These are phyloP conservation scores for Standfussiana lucernea DNA, from an alignment of 2,888 invertebrate genomes.

Conservation along the genomic window DNA sequence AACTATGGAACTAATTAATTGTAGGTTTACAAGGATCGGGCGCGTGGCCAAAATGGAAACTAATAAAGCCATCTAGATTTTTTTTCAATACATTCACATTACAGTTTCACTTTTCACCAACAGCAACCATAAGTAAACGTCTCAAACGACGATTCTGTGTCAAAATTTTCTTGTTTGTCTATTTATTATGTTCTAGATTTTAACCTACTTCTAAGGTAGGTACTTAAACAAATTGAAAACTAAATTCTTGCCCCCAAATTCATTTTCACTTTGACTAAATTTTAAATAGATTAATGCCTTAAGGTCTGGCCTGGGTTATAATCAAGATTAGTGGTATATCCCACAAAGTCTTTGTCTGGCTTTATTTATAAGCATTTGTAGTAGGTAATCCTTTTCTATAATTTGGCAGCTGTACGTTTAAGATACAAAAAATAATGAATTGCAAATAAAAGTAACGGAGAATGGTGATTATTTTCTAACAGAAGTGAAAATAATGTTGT, in stretches of 20 bases:
- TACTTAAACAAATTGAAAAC: conserved; percentile 15
- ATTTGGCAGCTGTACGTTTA: conserved; percentile 14
- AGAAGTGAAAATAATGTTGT: neutral
- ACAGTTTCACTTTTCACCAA: neutral
- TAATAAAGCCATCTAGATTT: neutral
- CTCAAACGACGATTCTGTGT: neutral
- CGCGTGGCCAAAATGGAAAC: neutral
- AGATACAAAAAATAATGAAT: conserved; percentile 8
- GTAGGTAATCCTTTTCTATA: conserved; percentile 30
- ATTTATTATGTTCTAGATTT: neutral
- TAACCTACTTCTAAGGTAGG: neutral
- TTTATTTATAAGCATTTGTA: conserved; percentile 22
- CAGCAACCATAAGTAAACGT: neutral
- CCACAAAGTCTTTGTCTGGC: conserved; percentile 33
- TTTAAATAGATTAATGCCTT: conserved; percentile 28
- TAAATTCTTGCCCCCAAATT: conserved; percentile 17
- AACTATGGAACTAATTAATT: neutral
- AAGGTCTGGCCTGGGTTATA: conserved; percentile 22
- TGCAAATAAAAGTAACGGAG: neutral
- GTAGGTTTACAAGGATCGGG: neutral
- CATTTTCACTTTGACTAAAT: conserved; percentile 32
- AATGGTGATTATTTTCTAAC: conserved; percentile 6
- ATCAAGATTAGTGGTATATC: conserved; percentile 37
- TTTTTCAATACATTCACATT: neutral
- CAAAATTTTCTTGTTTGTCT: neutral